phyloP scores from a whole-genome alignment of 2,888 invertebrate species.

The Cheilosia grossa region DNA sequence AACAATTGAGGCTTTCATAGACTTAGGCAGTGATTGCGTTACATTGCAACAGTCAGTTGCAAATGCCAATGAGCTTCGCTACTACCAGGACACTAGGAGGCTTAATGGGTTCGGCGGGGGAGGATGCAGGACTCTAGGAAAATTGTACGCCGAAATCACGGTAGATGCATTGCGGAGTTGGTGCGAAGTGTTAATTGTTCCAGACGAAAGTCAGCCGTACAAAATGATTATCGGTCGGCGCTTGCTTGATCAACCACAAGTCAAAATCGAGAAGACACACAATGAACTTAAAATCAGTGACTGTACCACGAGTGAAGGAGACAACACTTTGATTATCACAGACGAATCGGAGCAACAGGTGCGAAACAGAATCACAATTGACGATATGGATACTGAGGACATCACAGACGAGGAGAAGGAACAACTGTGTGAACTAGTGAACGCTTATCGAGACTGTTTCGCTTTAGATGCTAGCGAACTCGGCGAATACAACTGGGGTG shows the following conservation, averaged over 20 bases:
- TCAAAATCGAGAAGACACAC: constrained; percentile 14
- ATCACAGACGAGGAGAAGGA: constrained; percentile 14
- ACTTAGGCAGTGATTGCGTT: constrained; percentile 29
- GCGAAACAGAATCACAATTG: constrained; percentile 7
- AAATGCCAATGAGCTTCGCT: constrained; percentile 3
- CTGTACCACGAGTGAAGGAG: not conserved
- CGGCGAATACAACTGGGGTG: constrained; percentile 4
- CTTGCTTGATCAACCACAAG: constrained; percentile 34
- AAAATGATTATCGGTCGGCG: constrained; percentile 25
- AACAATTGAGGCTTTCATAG: constrained; percentile 7
- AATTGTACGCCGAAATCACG: constrained; percentile 1
- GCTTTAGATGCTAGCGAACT: constrained; percentile 2
- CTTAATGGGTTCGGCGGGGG: constrained; percentile 14
- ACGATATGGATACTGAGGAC: constrained; percentile 4
- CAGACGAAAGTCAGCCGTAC: constrained; percentile 22
- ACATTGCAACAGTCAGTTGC: constrained; percentile 33
- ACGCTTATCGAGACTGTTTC: constrained; percentile 14
- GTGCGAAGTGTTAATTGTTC: constrained; percentile 36
- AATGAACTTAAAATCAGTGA: constrained; percentile 9
- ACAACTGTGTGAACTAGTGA: not conserved
- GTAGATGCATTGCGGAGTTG: constrained; percentile 8
- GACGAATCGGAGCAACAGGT: not conserved
- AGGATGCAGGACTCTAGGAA: constrained; percentile 4
- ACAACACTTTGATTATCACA: not conserved
- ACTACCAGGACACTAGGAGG: constrained; percentile 1